Conservation (phyloP, 2,888 invertebrate species). For the Dascillus cervinus region DNA sequence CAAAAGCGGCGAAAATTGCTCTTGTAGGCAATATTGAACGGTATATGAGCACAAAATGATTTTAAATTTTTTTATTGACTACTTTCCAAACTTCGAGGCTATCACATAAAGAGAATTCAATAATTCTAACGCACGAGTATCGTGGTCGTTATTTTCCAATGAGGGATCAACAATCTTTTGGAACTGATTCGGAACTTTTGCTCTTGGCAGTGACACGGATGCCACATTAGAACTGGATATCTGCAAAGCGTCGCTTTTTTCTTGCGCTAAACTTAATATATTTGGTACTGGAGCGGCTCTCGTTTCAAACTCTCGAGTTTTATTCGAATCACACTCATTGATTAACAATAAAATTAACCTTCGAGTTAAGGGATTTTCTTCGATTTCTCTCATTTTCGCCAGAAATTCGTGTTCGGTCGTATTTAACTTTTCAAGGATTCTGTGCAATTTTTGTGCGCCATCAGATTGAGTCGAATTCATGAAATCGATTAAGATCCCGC, state of each 20-base stretch:
- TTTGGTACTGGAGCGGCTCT: constrained; percentile 23
- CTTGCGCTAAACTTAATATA: constrained; percentile 15
- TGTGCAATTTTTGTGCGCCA: constrained; percentile 62
- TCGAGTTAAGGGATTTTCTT: constrained; percentile 65
- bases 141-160: constrained; percentile 47
- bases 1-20: neutral
- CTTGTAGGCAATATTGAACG: neutral
- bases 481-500: constrained; percentile 38
- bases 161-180: constrained; percentile 23
- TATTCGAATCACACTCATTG: constrained; percentile 63
- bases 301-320: constrained; percentile 21
- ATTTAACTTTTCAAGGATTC: constrained; percentile 69
- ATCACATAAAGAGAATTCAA: constrained; percentile 77
- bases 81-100: constrained; percentile 73
- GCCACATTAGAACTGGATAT: constrained; percentile 7
- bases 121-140: constrained; percentile 72
- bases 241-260: constrained; percentile 5
- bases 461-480: constrained; percentile 59
- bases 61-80: constrained; percentile 21
- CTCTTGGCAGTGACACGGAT: neutral
- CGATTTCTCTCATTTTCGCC: constrained; percentile 76
- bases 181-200: constrained; percentile 5
- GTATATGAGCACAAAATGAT: constrained; percentile 9
- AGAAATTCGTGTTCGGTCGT: constrained; percentile 67
- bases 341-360: constrained; percentile 67